phyloP scores from a whole-genome alignment of 2,888 invertebrate genomes.

The Girardia tigrina region DNA sequence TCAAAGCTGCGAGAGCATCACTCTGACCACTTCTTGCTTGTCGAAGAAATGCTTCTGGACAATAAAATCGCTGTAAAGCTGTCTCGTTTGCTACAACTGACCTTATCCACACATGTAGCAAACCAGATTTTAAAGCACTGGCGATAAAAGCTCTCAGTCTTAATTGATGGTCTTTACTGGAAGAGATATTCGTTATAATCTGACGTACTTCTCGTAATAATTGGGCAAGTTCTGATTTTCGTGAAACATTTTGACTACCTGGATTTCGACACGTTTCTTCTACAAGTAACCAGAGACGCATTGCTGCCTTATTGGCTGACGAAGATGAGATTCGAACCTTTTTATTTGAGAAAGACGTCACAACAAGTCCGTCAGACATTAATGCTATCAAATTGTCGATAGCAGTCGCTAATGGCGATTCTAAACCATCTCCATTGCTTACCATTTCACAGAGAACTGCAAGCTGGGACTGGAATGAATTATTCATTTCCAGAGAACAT shows the following conservation, averaged over 20 bases:
- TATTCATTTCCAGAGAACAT: not conserved
- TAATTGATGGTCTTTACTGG: not conserved
- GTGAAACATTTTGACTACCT: not conserved
- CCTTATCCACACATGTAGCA: not conserved
- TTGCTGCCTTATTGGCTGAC: not conserved
- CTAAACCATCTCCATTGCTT: not conserved
- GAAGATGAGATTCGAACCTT: not conserved
- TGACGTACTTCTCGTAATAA: not conserved
- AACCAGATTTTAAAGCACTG: not conserved
- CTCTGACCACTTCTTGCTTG: slow-evolving; percentile 7
- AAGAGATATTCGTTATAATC: not conserved
- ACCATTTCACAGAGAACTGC: not conserved
- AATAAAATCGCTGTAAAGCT: not conserved
- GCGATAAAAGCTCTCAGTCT: not conserved
- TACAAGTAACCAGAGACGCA: slow-evolving; percentile 17
- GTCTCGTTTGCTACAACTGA: not conserved
- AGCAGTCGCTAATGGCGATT: slow-evolving; percentile 10
- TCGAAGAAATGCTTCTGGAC: slow-evolving; percentile 9
- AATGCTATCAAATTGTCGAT: not conserved
- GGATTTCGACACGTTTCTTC: slow-evolving; percentile 12
- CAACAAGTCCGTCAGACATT: slow-evolving; percentile 10
- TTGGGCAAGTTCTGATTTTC: not conserved
- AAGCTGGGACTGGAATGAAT: not conserved
- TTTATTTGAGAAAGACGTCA: not conserved
- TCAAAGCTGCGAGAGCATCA: slow-evolving; percentile 4